Evolutionary conservation across 1,140 invertebrate genomes (phyloP).

Genomic region (Drosophila grimshawi): DNA sequence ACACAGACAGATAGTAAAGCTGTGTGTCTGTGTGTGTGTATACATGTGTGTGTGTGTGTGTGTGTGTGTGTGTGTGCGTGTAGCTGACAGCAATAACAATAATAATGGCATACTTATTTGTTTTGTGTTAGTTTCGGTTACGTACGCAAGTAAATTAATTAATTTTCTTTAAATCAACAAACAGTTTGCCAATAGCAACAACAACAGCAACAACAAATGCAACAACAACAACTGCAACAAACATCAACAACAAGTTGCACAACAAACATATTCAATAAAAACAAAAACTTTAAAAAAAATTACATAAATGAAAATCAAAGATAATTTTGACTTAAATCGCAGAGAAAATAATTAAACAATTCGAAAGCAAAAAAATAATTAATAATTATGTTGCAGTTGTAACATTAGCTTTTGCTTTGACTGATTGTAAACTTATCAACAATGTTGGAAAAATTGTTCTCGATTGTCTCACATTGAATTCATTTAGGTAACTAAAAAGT

Average conservation of each 20-base stretch:
- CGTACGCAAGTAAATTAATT: slow-evolving; percentile 83
- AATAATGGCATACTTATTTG: slow-evolving; percentile 69
- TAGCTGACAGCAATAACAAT: slow-evolving; percentile 54
- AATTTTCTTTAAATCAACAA: slow-evolving; percentile 83
- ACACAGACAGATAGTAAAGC: not conserved
- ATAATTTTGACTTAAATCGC: not conserved
- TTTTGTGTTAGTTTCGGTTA: slow-evolving; percentile 79
- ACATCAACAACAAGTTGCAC: not conserved
- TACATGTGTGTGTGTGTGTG: not conserved
- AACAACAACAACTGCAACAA: slow-evolving; percentile 29
- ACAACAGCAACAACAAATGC: slow-evolving; percentile 21
- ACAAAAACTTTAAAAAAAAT: too few species aligned
- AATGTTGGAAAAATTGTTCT: too few species aligned
- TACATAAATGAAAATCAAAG: not conserved
- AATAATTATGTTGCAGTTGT: too few species aligned
- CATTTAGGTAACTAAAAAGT: too few species aligned
- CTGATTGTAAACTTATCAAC: too few species aligned
- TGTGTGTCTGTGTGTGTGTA: not conserved
- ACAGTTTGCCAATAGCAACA: slow-evolving; percentile 58
- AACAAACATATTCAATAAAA: slow-evolving; percentile 4
- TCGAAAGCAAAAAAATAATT: too few species aligned
- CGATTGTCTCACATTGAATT: too few species aligned
- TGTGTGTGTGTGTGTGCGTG: slow-evolving; percentile 33
- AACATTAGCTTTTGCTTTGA: too few species aligned
- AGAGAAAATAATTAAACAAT: too few species aligned